Evolutionary conservation across 1,140 invertebrate species (phyloP).

Genomic region (Penaeus vannamei): DNA sequence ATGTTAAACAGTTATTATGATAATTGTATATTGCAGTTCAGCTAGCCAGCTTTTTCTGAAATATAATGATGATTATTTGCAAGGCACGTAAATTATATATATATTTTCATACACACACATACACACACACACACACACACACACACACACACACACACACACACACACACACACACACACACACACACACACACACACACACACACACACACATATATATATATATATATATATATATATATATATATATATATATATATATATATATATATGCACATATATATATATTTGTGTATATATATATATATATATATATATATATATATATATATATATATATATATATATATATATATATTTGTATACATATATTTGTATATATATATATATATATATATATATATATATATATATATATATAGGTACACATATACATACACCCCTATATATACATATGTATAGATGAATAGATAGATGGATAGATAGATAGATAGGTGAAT

Average conservation of each 20-base stretch:
- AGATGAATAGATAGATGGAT: not conserved
- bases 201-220: not conserved
- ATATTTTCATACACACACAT: not conserved
- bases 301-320: not conserved
- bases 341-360: too few species aligned
- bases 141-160: not conserved
- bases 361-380: not conserved
- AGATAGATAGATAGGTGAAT: not conserved
- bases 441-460: conserved; percentile 9
- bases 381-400: conserved; percentile 27
- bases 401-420: conserved; percentile 11
- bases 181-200: not conserved
- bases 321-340: conserved; percentile 17
- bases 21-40: too few species aligned
- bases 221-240: not conserved
- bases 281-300: not conserved
- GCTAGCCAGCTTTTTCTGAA: too few species aligned
- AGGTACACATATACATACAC: not conserved
- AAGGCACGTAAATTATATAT: too few species aligned
- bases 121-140: not conserved
- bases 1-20: too few species aligned
- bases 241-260: conserved; percentile 17
- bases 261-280: conserved; percentile 16
- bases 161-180: not conserved
- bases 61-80: too few species aligned